Conservation (phyloP, 2,888 invertebrate species). For the Ophioninae sp. region DNA sequence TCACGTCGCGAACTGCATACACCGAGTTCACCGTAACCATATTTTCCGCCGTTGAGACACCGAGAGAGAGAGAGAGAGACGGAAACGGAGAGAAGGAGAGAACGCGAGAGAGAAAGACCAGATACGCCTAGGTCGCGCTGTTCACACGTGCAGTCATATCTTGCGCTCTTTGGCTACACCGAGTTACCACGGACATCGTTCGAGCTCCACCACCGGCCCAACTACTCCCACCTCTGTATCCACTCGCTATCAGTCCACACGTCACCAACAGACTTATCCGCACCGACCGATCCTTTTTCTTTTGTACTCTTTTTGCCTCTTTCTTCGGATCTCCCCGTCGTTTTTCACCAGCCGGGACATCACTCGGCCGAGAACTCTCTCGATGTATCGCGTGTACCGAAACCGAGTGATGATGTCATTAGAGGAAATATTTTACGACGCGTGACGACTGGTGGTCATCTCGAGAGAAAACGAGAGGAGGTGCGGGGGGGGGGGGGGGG, state of each 20-base stretch:
- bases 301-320: constrained; percentile 12
- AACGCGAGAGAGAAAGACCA: constrained; percentile 32
- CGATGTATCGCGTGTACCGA: constrained; percentile 23
- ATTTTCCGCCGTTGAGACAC: constrained; percentile 43
- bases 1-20: constrained; percentile 46
- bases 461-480: not conserved
- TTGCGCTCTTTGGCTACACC: constrained; percentile 51
- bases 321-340: not conserved
- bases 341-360: constrained; percentile 47
- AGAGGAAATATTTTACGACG: constrained; percentile 56
- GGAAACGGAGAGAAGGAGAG: constrained; percentile 24
- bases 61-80: constrained; percentile 23
- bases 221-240: constrained; percentile 54
- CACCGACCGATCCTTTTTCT: constrained; percentile 19
- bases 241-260: constrained; percentile 30
- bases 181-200: constrained; percentile 39
- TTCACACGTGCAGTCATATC: constrained; percentile 67
- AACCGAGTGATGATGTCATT: constrained; percentile 61
- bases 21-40: constrained; percentile 52
- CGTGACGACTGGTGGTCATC: constrained; percentile 37
- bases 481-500: no score
- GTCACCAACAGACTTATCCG: constrained; percentile 16
- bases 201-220: constrained; percentile 46
- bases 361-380: constrained; percentile 52
- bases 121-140: constrained; percentile 66